phyloP scores from a whole-genome alignment of 35 echinoderm and acorn worm genomes.

The Nesometra sesokonis region DNA sequence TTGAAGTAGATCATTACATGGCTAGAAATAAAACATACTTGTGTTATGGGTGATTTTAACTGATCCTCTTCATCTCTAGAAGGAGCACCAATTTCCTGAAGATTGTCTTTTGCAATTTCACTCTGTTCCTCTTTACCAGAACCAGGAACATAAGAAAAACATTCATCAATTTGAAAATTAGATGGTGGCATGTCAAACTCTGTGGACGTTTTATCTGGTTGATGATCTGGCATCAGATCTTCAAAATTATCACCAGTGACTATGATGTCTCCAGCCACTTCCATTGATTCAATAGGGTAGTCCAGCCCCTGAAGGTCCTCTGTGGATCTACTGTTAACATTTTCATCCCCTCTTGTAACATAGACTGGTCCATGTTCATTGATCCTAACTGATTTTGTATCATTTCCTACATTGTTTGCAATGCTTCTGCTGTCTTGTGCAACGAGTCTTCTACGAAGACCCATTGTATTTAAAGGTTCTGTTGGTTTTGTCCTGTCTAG shows the following conservation, averaged over 20 bases:
- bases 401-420: not conserved
- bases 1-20: too few species aligned
- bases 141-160: not conserved
- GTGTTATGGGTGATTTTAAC: not conserved
- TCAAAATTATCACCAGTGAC: not conserved
- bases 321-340: slow-evolving; percentile 18
- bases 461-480: not conserved
- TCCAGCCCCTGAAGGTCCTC: slow-evolving; percentile 46
- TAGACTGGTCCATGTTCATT: slow-evolving; percentile 11
- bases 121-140: not conserved
- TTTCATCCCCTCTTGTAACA: slow-evolving; percentile 22
- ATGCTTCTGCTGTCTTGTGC: not conserved
- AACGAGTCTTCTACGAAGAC: not conserved
- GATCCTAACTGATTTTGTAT: not conserved
- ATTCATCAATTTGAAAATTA: not conserved
- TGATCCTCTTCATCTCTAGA: not conserved
- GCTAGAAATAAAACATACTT: too few species aligned
- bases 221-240: not conserved
- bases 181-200: not conserved
- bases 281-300: slow-evolving; percentile 43
- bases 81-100: not conserved
- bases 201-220: not conserved
- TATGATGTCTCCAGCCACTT: slow-evolving; percentile 42
- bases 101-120: not conserved
- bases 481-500: not conserved